phyloP scores from a whole-genome alignment of 2,113 vertebrate genomes.

The Pseudorectes ferrugineus region DNA sequence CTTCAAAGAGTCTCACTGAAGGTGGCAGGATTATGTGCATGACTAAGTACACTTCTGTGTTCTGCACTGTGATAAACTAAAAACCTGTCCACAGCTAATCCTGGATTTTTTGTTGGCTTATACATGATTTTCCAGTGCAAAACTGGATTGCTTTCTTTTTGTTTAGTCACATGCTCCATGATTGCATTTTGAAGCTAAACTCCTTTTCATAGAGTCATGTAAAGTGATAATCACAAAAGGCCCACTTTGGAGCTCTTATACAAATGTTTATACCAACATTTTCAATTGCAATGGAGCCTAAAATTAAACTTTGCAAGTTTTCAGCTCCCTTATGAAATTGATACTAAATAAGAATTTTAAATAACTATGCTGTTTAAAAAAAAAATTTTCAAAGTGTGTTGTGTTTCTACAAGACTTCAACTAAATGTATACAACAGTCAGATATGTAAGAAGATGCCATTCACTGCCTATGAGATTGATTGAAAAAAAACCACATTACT shows the following conservation, averaged over 20 bases:
- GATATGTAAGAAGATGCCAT: not conserved
- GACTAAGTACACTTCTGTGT: not conserved
- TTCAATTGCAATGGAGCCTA: not conserved
- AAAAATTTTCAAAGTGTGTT: fast-evolving
- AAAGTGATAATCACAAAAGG: not conserved
- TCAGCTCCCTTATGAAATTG: not conserved
- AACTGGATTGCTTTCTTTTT: not conserved
- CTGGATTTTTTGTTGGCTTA: not conserved
- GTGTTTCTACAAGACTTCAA: not conserved
- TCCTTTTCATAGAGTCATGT: not conserved
- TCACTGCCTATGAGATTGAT: not conserved
- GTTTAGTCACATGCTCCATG: not conserved
- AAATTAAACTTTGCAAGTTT: not conserved
- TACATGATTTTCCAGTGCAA: not conserved
- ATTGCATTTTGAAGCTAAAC: not conserved
- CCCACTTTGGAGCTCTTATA: not conserved
- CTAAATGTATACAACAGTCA: not conserved
- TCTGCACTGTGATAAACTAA: not conserved
- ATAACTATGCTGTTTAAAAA: not conserved
- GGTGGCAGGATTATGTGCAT: not conserved
- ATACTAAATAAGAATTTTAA: not conserved
- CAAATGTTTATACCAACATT: not conserved
- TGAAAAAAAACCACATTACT: not conserved
- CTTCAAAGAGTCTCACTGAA: not conserved
- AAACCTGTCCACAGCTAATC: not conserved